Conservation (phyloP, 2,113 vertebrate species). For the Lepus americanus region DNA sequence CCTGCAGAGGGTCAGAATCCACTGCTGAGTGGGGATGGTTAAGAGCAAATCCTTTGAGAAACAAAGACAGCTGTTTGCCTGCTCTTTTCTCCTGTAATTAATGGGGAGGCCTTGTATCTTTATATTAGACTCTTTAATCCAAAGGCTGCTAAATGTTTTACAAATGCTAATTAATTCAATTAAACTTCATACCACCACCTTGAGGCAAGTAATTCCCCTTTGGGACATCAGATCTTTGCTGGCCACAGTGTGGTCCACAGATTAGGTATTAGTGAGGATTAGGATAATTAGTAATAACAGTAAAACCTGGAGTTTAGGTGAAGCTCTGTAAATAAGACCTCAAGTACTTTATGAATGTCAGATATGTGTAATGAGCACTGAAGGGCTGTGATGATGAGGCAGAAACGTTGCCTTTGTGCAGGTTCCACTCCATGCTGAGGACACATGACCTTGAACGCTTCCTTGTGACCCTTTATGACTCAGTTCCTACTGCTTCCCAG, state of each 20-base stretch:
- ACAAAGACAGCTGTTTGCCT: not conserved
- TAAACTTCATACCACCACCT: slow-evolving; percentile 56
- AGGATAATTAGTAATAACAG: slow-evolving; percentile 26
- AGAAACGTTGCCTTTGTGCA: not conserved
- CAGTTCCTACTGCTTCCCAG: slow-evolving; percentile 62
- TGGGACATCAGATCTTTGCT: slow-evolving; percentile 7
- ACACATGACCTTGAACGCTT: slow-evolving; percentile 17
- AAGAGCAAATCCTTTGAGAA: not conserved
- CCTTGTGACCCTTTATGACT: slow-evolving; percentile 68
- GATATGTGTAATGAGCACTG: not conserved
- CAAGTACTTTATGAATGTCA: not conserved
- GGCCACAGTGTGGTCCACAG: not conserved
- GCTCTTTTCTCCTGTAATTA: slow-evolving; percentile 71
- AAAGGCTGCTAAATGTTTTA: slow-evolving; percentile 65
- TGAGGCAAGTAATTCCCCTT: slow-evolving; percentile 66
- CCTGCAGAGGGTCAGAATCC: not conserved
- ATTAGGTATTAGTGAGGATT: not conserved
- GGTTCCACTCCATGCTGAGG: not conserved
- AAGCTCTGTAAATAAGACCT: not conserved
- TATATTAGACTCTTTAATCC: slow-evolving; percentile 69
- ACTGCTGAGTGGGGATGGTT: not conserved
- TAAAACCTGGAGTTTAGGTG: slow-evolving; percentile 27
- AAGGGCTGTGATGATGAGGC: not conserved
- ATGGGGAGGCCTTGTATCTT: slow-evolving; percentile 8
- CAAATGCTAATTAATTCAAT: slow-evolving; percentile 75